Percentiles rank a stretch among this genome's conserved stretches.
Evolutionary conservation across 1,140 invertebrate genomes (phyloP).

Genomic region (Hermatobates lingyangjiaoensis): DNA sequence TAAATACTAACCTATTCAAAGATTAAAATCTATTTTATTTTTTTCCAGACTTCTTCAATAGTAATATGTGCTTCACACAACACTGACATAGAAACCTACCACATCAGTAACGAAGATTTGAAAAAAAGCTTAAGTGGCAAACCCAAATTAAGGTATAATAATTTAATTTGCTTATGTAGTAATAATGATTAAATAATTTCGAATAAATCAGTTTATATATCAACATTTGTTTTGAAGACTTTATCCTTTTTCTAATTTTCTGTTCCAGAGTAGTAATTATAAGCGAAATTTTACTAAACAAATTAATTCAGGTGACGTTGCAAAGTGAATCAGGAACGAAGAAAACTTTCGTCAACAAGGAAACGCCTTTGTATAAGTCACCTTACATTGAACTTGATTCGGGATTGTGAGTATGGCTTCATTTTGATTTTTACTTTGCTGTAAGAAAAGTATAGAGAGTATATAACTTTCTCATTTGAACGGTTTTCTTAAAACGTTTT

Average conservation of each 20-base stretch:
- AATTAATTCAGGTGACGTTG: not conserved
- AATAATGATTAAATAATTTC: too few species aligned
- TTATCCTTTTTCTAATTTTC: too few species aligned
- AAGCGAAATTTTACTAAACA: not conserved
- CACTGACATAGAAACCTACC: not conserved
- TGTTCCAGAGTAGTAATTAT: not conserved
- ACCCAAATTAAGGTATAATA: not conserved
- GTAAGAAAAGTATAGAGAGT: too few species aligned
- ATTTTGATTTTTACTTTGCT: too few species aligned
- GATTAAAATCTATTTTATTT: not conserved
- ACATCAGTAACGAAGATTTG: not conserved
- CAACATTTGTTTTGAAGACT: too few species aligned
- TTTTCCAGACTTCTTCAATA: not conserved
- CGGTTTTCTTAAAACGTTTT: too few species aligned
- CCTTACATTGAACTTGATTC: slow-evolving; percentile 1
- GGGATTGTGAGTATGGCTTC: not conserved
- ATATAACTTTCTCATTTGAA: too few species aligned
- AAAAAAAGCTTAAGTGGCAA: not conserved
- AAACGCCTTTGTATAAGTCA: not conserved
- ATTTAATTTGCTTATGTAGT: too few species aligned
- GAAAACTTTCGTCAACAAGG: not conserved
- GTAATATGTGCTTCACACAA: not conserved
- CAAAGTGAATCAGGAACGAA: not conserved
- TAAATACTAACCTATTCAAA: too few species aligned
- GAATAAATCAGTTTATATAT: too few species aligned